Conservation (phyloP, 2,888 invertebrate genomes). For the Limnephilus marmoratus region DNA sequence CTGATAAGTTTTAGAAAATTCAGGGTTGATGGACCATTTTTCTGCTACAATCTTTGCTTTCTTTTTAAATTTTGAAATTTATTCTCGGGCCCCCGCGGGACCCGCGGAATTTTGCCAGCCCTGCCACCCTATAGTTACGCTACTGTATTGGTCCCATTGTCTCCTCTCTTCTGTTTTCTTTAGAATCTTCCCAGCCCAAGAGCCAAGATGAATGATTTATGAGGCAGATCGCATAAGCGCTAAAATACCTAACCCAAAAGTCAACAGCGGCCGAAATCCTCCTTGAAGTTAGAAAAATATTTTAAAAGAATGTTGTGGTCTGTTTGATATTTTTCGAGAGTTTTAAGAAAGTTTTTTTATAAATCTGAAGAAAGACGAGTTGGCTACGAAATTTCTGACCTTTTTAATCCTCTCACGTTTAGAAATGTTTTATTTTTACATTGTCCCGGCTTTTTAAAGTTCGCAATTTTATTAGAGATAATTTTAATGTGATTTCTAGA, state of each 20-base stretch:
- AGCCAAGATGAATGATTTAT: constrained; percentile 28
- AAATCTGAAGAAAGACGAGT: background rate
- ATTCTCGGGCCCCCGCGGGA: too few species aligned
- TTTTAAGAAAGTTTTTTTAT: background rate
- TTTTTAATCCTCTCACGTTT: background rate
- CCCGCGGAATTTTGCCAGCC: too few species aligned
- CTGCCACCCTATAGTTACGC: too few species aligned
- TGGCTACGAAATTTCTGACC: background rate
- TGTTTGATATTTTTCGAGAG: background rate
- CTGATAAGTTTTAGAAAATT: too few species aligned
- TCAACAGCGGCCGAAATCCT: constrained; percentile 30
- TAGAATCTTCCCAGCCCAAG: background rate
- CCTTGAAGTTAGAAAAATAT: background rate
- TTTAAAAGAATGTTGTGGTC: background rate
- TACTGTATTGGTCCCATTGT: background rate
- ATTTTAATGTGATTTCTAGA: background rate
- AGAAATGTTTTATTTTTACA: background rate
- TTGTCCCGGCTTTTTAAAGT: background rate
- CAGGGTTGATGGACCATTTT: too few species aligned
- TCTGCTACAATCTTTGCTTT: too few species aligned
- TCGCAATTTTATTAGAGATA: background rate
- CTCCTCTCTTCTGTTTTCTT: background rate
- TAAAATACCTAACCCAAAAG: constrained; percentile 22
- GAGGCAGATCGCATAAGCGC: constrained; percentile 34
- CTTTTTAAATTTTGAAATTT: too few species aligned